Evolutionary conservation across 2,888 invertebrate species (phyloP).

Genomic region (Bhutanitis thaidina): DNA sequence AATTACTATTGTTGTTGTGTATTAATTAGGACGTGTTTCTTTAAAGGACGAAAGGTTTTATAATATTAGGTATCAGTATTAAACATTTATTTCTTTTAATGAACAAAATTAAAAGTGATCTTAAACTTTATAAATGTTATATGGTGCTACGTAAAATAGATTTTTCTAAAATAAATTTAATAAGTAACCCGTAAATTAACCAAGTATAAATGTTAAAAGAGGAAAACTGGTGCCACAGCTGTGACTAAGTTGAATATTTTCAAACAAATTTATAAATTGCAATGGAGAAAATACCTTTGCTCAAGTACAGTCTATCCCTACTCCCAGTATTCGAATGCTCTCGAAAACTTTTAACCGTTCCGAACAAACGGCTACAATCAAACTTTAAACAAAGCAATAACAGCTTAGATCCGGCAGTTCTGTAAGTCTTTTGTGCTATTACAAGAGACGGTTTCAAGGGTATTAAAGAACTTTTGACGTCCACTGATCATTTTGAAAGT

Average conservation of each 20-base stretch:
- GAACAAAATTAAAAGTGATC: too few relatives aligned
- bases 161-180: too few relatives aligned
- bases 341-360: conserved; percentile 23
- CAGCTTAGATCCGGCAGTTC: conserved; percentile 33
- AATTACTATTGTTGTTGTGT: not conserved
- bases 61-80: too few relatives aligned
- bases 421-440: conserved; percentile 40
- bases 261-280: conserved; percentile 18
- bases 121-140: too few relatives aligned
- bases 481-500: conserved; percentile 33
- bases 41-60: too few relatives aligned
- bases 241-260: conserved; percentile 6
- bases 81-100: too few relatives aligned
- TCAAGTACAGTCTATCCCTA: conserved; percentile 10
- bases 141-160: too few relatives aligned
- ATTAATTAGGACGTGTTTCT: too few relatives aligned
- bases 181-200: too few relatives aligned
- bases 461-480: conserved; percentile 61
- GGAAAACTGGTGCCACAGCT: too few relatives aligned
- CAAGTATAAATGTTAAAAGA: too few relatives aligned
- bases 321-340: conserved; percentile 17
- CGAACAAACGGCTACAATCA: conserved; percentile 32
- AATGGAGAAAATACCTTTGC: conserved; percentile 20
- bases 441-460: conserved; percentile 44
- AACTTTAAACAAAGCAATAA: conserved; percentile 53